Base-by-base conservation (phyloP, 2,113 vertebrate species). In the Pagrus major region DNA sequence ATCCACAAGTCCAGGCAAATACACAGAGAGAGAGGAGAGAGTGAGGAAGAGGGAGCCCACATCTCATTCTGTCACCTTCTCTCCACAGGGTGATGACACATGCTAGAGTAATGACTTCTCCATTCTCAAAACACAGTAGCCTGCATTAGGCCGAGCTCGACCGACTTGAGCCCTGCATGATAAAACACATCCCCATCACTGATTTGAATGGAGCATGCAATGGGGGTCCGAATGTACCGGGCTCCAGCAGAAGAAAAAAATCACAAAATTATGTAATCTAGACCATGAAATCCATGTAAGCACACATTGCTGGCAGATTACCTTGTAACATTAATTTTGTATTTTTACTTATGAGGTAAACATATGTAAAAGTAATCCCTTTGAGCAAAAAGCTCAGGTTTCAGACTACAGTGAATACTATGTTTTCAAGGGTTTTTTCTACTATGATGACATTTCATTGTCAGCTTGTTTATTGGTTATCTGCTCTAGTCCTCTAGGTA, bases 1-100 rank as follows among this genome's bases (percentile, higher is more conserved):
- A 90, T 89, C 56, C 44, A 65, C 5, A 16, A 66, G 44, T 52
- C 49, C 39, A 71, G 64, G 63, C 49, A 76, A 58, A 58, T 29
- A 31, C 18, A 77, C 20, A 71, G 27, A 25, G 29, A 23, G 47
- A 60, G 52, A 25, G 25, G 14, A 46, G 46, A n/a, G 25, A 39
- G 66, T 5, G 1, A 9, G n/a, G 27, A 23, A 46, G 59, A 72
- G n/a, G 3, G 37, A 63, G 35, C 39, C 33, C 52, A 72, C 14
- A 41, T 21, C 64, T 78, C 42, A 46, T 51, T 15, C 54, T 60
- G 61, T 69, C 82, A 73, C 21, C 47, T 65, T 66, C 64, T 35
- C 59, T 54, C 9, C 14, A 54, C 6, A 7, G 25, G 25, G 25
- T 54, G 23, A 54, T 54, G 52, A 29, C 51, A 54, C 52, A 29